Evolutionary conservation across 1,140 invertebrate genomes (phyloP).

Genomic region (Macrocentrus cingulum): DNA sequence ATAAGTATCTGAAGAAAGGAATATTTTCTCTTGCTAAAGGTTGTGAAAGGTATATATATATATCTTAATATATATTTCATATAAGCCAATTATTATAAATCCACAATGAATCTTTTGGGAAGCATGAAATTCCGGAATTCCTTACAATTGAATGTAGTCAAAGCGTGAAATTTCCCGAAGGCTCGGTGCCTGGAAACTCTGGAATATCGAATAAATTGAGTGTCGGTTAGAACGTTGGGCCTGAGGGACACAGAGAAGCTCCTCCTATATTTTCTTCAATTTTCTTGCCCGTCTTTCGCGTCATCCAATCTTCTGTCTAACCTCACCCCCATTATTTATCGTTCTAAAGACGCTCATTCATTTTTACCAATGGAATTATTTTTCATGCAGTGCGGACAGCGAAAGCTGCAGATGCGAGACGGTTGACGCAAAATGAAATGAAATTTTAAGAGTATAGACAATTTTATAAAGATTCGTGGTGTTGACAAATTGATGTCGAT

Average conservation of each 20-base stretch:
- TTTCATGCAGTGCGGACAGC: not conserved
- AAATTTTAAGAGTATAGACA: too few relatives aligned
- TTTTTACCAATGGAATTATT: slow-evolving; percentile 2
- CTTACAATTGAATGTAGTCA: slow-evolving; percentile 16
- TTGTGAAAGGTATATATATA: too few relatives aligned
- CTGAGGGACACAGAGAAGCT: slow-evolving; percentile 15
- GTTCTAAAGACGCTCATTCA: slow-evolving; percentile 2
- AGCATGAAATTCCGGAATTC: not conserved
- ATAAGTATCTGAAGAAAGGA: too few relatives aligned
- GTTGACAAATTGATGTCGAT: too few relatives aligned
- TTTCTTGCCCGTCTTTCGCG: slow-evolving; percentile 3
- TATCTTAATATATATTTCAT: too few relatives aligned
- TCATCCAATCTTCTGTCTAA: slow-evolving; percentile 12
- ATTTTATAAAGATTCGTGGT: too few relatives aligned
- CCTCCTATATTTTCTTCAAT: slow-evolving; percentile 13
- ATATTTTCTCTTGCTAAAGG: too few relatives aligned
- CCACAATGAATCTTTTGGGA: not conserved
- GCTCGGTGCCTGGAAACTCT: slow-evolving; percentile 23
- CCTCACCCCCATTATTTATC: slow-evolving; percentile 15
- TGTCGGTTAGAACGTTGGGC: slow-evolving; percentile 17
- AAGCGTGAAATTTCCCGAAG: slow-evolving; percentile 23
- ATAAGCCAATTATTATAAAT: too few relatives aligned
- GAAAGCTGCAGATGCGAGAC: too few relatives aligned
- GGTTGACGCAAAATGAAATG: not conserved
- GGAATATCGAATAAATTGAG: slow-evolving; percentile 31